phyloP scores from a whole-genome alignment of 2,888 invertebrate species.

The Teleogryllus oceanicus region DNA sequence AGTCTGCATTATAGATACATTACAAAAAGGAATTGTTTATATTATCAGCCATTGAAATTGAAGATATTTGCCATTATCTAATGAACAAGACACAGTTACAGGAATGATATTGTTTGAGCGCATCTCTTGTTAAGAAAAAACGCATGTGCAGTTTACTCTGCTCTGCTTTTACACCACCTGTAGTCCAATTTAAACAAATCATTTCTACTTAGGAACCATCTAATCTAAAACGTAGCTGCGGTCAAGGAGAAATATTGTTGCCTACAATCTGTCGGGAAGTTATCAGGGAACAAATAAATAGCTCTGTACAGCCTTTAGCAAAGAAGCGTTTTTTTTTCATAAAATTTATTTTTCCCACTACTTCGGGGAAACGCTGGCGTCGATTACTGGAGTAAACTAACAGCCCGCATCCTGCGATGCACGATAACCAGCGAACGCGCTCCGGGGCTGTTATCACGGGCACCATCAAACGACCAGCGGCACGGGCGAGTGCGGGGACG shows the following conservation, averaged over 20 bases:
- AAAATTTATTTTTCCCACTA: not conserved
- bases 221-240: not conserved
- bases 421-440: not conserved
- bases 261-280: not conserved
- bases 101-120: too few species aligned
- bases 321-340: not conserved
- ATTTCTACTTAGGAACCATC: not conserved
- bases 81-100: too few species aligned
- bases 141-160: too few species aligned
- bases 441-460: not conserved
- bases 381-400: conserved; percentile 2
- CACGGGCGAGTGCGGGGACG: conserved; percentile 11
- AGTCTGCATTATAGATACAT: too few species aligned
- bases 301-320: not conserved
- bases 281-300: not conserved
- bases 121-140: too few species aligned
- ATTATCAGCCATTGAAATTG: too few species aligned
- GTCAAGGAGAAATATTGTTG: not conserved
- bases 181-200: not conserved
- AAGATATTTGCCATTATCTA: too few species aligned
- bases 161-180: not conserved
- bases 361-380: not conserved
- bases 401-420: conserved; percentile 10
- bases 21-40: too few species aligned
- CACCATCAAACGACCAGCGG: not conserved